Conservation (phyloP, 2,888 invertebrate genomes). For the Crioceris asparagi region DNA sequence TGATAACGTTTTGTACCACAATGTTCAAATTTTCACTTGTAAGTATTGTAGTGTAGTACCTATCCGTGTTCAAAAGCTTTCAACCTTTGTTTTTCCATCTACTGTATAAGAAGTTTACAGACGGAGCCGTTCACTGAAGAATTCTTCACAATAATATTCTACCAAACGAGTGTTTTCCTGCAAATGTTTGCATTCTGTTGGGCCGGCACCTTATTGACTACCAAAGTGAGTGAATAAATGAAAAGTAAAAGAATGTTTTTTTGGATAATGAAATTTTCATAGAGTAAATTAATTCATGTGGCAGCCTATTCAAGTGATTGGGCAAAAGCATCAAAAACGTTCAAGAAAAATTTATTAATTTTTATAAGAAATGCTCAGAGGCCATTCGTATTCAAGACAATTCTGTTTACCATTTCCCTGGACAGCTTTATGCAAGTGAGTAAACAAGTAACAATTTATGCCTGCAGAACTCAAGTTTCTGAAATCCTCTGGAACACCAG, state of each 20-base stretch:
- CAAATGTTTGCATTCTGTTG: slow-evolving; percentile 11
- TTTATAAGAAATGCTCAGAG: slow-evolving; percentile 8
- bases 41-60: too few species aligned
- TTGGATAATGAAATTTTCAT: slow-evolving; percentile 2
- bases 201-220: slow-evolving; percentile 9
- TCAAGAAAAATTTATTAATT: slow-evolving; percentile 4
- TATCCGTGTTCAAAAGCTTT: too few species aligned
- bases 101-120: too few species aligned
- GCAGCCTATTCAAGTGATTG: slow-evolving; percentile 9
- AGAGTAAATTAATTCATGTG: slow-evolving; percentile 7
- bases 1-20: slow-evolving; percentile 12
- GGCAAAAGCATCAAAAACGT: slow-evolving; percentile 3
- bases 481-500: background rate
- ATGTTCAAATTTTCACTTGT: slow-evolving; percentile 14
- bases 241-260: too few species aligned
- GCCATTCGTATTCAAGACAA: slow-evolving; percentile 3
- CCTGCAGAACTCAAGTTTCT: background rate
- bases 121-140: slow-evolving; percentile 10
- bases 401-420: slow-evolving; percentile 2
- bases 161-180: slow-evolving; percentile 7
- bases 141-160: slow-evolving; percentile 9
- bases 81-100: too few species aligned
- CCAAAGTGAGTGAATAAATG: slow-evolving; percentile 7
- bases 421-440: slow-evolving; percentile 4
- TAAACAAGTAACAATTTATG: background rate